Percentiles rank a stretch among this genome's conserved stretches.
These are phyloP conservation scores for Montipora sp. DNA, from an alignment of 64 coral and sea anemone genomes.

Conservation along the genomic window DNA sequence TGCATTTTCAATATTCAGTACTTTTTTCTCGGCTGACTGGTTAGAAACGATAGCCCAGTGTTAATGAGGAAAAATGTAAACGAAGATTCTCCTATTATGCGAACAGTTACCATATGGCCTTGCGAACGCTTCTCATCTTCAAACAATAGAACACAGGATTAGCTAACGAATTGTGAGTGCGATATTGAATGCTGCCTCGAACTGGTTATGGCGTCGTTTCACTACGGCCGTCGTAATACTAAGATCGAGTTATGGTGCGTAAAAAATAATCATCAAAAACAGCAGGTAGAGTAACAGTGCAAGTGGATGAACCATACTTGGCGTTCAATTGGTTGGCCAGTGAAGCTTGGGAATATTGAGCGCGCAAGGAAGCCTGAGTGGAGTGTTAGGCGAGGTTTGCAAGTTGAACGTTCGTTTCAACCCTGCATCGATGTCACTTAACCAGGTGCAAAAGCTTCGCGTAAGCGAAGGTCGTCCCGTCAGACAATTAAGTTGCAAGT, in stretches of 20 bases:
- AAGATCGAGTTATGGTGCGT: conserved; percentile 1
- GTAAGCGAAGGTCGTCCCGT: not conserved
- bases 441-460: conserved; percentile 14
- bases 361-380: not conserved
- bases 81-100: not conserved
- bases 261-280: not conserved
- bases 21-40: too few relatives aligned
- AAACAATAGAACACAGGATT: conserved; percentile 18
- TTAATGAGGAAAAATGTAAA: too few relatives aligned
- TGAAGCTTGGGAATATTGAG: not conserved
- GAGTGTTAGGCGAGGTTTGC: not conserved
- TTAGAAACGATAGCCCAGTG: too few relatives aligned
- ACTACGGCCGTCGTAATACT: not conserved
- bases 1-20: too few relatives aligned
- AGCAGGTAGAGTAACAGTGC: not conserved
- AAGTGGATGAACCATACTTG: not conserved
- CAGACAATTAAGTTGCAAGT: not conserved
- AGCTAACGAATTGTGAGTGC: conserved; percentile 7
- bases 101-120: not conserved
- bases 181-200: conserved; percentile 22
- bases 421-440: not conserved
- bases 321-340: not conserved
- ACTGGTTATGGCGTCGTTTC: not conserved
- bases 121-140: not conserved
- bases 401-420: not conserved